Base-by-base conservation (phyloP, 1,140 invertebrate species). In the Vanessa tameamea region DNA sequence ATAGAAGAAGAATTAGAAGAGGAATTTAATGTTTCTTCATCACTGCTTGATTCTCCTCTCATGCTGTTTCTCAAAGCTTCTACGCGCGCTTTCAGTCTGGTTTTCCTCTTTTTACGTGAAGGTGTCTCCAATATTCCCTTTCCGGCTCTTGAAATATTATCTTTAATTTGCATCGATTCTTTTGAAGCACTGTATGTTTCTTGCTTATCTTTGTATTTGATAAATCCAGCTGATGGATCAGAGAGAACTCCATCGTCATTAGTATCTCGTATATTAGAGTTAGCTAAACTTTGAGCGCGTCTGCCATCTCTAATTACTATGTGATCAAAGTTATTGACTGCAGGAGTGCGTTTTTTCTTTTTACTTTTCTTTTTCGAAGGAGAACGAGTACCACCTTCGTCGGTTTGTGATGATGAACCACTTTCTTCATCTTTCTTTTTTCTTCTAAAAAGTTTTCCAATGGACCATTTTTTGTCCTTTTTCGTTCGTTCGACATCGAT, bases 401-500 rank as follows among this genome's bases (percentile, higher is more conserved):
- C 95, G 59, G 95, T 95, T 73, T 95, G 94, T 55, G 94, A 95
- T 51, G 94, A 95, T 37, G 94, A 94, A 48, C 92, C 94, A 43
- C 92, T 94, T 64, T 94, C 94, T 66, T 93, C 93, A 70, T 94
- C 93, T 77, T 95, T 95, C 87, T 95, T 95, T 87, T 95, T 95
- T 84, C 95, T 90, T 78, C 95, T 92, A 78, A 96, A 96, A 2
- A 97, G 91, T 78, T 95, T 95, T 16, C 96, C 95, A 7, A 96
- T 93, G 0, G 95, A 95, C 96, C 96, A 96, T 89, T 96, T 96
- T 85, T 95, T 95, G 64, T 95, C 91, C 82, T 93, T 93, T 76
- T 93, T 92, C 6, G 78, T 79, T 37, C 88, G 82, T 78, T 92
- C 90, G 14, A 75, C 59, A 66, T 91, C 89, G 20, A 79, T 65